Evolutionary conservation across 2,888 invertebrate genomes (phyloP).

Genomic region (Rotaria sp.): DNA sequence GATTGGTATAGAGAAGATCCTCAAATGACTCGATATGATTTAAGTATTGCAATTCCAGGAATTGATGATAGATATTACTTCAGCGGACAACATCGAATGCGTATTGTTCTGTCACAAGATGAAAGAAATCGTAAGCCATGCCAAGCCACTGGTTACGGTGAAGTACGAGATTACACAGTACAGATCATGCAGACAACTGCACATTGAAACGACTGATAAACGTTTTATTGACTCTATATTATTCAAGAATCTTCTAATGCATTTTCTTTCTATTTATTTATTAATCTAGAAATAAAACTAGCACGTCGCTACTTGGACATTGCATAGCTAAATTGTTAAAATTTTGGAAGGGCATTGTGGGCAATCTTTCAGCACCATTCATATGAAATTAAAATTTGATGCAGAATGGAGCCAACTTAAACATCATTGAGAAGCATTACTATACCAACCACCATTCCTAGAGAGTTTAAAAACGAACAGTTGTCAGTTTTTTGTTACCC

Average conservation of each 20-base stretch:
- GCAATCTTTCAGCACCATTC: too few relatives aligned
- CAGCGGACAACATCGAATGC: slow-evolving; percentile 6
- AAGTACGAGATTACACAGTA: slow-evolving; percentile 7
- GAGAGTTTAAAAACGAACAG: too few relatives aligned
- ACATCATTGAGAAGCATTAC: too few relatives aligned
- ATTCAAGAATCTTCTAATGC: background rate
- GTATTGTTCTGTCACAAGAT: background rate
- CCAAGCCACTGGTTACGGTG: background rate
- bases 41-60: background rate
- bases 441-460: too few relatives aligned
- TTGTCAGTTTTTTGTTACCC: too few relatives aligned
- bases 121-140: background rate
- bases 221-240: background rate
- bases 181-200: background rate
- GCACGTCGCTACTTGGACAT: too few relatives aligned
- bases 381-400: too few relatives aligned
- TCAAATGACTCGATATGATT: background rate
- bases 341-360: too few relatives aligned
- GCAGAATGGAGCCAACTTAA: too few relatives aligned
- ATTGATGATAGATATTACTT: background rate
- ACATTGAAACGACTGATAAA: background rate
- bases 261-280: background rate
- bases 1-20: background rate
- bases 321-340: too few relatives aligned
- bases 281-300: background rate